Evolutionary conservation across 2,113 vertebrate genomes (phyloP), one percentile per base, ranked within the genome.

Genomic region (pig (Sus scrofa)): DNA sequence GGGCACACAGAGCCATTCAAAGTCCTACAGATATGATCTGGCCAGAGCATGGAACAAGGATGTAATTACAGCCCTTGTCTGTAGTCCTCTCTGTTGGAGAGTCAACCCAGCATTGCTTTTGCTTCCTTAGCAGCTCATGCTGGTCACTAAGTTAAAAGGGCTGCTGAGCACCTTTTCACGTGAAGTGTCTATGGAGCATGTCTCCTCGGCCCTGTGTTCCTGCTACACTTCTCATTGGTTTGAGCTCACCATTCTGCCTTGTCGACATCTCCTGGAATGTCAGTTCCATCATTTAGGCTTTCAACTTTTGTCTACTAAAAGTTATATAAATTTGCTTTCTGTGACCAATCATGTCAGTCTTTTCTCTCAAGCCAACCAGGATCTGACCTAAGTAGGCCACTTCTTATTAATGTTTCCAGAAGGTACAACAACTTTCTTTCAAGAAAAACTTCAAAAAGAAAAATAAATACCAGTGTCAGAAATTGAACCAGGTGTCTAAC

Each of bases 401-500:
- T 91, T 92, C 68, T 86, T 79, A 62, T 52, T 91, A 89, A 73
- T 87, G 60, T 78, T 79, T 63, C 39, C 74, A 67, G 34, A 88
- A 86, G 5, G n/a, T 26, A 67, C n/a, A 56, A 32, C 27, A 52
- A 26, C 32, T 56, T 71, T 93, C 24, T 83, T 92, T 58, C 44
- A 91, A 71, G 77, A 88, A 88, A 50, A 85, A 77, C 37, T 79
- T 71, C 22, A 62, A 34, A 60, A 74, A 82, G 68, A 34, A 95
- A 93, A 89, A 89, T 27, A 94, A 74, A n/a, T 37, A 85, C 8
- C 37, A 75, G 8, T 75, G 44, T 94, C 77, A 85, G 26, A 65
- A 95, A 39, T 6, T 7, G 32, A 88, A 18, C 26, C 39, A 58
- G 71, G n/a, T 71, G 3, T n/a, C 52, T 87, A 89, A 87, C 4